These are phyloP conservation scores for Pseudochirops cupreus DNA, from an alignment of 2,797 vertebrate genomes.

Conservation along the genomic window DNA sequence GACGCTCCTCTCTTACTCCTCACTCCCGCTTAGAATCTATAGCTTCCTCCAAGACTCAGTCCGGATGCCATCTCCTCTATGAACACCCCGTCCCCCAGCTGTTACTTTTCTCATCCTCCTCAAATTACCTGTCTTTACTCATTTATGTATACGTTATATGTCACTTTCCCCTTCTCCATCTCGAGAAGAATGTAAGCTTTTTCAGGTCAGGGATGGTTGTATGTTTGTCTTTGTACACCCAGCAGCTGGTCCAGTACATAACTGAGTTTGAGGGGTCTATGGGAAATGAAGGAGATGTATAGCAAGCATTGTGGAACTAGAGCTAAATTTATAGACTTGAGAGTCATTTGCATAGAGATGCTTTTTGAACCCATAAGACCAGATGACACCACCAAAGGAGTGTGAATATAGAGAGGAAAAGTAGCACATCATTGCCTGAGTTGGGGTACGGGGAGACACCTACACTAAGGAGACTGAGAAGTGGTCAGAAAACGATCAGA, in stretches of 20 bases:
- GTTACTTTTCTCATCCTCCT: neutral
- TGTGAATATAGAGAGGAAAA: neutral
- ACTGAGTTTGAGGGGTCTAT: neutral
- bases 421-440: neutral
- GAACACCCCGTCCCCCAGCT: neutral
- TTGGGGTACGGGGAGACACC: neutral
- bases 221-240: neutral
- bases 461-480: neutral
- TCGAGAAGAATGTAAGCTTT: neutral
- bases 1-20: neutral
- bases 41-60: neutral
- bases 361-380: too few species aligned
- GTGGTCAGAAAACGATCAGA: neutral
- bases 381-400: neutral
- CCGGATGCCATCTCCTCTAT: neutral
- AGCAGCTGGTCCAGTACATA: neutral
- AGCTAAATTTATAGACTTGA: too few species aligned
- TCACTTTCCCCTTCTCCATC: too few species aligned
- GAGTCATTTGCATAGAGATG: too few species aligned
- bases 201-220: neutral
- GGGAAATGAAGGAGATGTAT: too few species aligned
- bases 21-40: neutral
- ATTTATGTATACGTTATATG: neutral
- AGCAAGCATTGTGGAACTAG: too few species aligned
- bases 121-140: neutral